Evolutionary conservation across 37 sponge, comb jelly and placozoan species (phyloP).

Genomic region (Geodia barretti): DNA sequence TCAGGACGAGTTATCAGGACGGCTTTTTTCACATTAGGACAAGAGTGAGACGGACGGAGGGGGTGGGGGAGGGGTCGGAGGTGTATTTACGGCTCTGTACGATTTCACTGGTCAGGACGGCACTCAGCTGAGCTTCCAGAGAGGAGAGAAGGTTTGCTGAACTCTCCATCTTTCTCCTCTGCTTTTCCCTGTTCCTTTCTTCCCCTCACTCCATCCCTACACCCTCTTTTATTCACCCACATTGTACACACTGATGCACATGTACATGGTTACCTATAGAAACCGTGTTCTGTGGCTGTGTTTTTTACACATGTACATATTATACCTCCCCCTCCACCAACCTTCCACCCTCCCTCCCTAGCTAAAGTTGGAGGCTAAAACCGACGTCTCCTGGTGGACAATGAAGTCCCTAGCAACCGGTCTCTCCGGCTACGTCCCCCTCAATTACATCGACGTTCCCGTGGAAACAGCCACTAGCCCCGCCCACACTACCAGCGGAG

Average conservation of each 20-base stretch:
- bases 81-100: slow-evolving; percentile 32
- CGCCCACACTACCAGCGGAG: background rate
- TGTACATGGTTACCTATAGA: too few relatives aligned
- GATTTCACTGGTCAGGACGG: slow-evolving; percentile 28
- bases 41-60: too few relatives aligned
- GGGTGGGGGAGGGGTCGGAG: background rate
- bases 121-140: slow-evolving; percentile 39
- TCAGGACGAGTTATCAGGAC: background rate
- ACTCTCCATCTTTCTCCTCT: background rate
- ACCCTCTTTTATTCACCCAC: background rate
- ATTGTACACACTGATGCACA: too few relatives aligned
- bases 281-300: too few relatives aligned
- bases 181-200: too few relatives aligned
- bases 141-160: slow-evolving; percentile 45
- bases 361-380: slow-evolving; percentile 42
- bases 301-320: too few relatives aligned
- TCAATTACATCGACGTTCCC: slow-evolving; percentile 48
- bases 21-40: background rate
- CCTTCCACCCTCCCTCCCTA: background rate
- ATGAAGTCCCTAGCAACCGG: slow-evolving; percentile 38
- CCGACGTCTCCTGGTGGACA: slow-evolving; percentile 55
- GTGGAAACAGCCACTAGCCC: background rate
- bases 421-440: slow-evolving; percentile 47
- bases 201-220: too few relatives aligned
- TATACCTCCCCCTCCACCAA: background rate